Base-by-base conservation (phyloP, 2,797 vertebrate genomes). In the Toxotes lorentzi region DNA sequence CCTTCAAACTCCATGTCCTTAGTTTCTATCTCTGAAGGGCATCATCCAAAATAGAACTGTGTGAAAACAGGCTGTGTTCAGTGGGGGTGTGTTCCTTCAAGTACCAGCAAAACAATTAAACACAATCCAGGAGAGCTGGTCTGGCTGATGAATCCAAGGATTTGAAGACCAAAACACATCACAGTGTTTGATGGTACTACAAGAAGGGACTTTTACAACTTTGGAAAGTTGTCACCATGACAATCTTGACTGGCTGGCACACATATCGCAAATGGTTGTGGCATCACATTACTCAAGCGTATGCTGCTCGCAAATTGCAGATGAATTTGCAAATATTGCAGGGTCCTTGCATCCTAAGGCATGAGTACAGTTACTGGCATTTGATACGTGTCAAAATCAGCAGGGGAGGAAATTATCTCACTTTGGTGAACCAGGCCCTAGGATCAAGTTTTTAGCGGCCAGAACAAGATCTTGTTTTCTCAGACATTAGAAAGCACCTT, bases 1-100 rank as follows among this genome's bases (percentile, higher is more conserved):
- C 23, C 34, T 24, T 61, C 40, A 53, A 40, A 27, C 75, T 24
- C 43, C 32, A 27, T 43, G 35, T 38, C 16, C 30, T 63, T 43
- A n/a, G 45, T 59, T 63, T 56, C 24, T 40, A 40, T 48, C n/a
- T 5, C 12, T 45, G 45, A 71, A 70, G 58, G 63, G 38, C 47
- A 2, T 45, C 64, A 68, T 40, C 48, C 24, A 53, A 63, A 72
- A 60, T 16, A 54, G 48, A 50, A 14, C 16, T 27, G 68, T 61
- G 47, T 45, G 50, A 64, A 41, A 64, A 53, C 53, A 61, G 48
- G 35, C 48, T 6, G 17, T 2, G 58, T 27, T 41, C 23, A 27
- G 24, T 21, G 30, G 16, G 23, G 47, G 27, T 35, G 17, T 48
- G 41, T 34, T 35, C 38, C 77, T 54, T 62, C 24, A 60, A 47